Conservation (phyloP, 2,113 vertebrate genomes). For the Tonatia bakeri region DNA sequence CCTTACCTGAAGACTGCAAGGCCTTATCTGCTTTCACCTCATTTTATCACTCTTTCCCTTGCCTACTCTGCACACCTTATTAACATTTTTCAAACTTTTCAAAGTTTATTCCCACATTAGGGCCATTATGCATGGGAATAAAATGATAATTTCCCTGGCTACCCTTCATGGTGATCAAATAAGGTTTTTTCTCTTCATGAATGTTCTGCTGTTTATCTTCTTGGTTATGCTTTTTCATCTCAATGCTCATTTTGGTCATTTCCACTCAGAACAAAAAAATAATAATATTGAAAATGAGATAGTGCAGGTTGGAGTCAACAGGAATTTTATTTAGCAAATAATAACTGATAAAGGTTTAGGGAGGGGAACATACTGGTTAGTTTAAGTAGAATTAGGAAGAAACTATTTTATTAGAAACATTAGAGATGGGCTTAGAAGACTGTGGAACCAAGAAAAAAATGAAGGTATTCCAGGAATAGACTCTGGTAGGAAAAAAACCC, state of each 20-base stretch:
- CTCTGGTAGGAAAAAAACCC: background rate
- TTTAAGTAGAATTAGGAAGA: background rate
- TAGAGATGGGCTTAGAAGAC: background rate
- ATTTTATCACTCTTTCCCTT: background rate
- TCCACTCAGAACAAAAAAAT: background rate
- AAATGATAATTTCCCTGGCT: background rate
- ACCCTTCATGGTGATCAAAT: background rate
- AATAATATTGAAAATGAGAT: background rate
- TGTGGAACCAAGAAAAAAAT: background rate
- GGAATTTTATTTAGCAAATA: background rate
- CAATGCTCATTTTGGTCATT: background rate
- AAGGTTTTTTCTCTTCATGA: background rate
- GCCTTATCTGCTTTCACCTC: background rate
- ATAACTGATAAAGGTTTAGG: background rate
- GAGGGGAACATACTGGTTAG: background rate
- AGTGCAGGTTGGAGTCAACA: background rate
- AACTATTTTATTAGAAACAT: background rate
- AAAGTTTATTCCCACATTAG: background rate
- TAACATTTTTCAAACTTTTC: background rate
- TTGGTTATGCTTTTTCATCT: background rate
- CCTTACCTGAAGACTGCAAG: background rate
- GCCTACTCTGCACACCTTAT: background rate
- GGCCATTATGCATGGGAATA: background rate
- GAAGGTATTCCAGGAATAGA: background rate
- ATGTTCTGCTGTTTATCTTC: background rate